Evolutionary conservation across 2,888 invertebrate genomes (phyloP).

Genomic region (Noctua janthe): DNA sequence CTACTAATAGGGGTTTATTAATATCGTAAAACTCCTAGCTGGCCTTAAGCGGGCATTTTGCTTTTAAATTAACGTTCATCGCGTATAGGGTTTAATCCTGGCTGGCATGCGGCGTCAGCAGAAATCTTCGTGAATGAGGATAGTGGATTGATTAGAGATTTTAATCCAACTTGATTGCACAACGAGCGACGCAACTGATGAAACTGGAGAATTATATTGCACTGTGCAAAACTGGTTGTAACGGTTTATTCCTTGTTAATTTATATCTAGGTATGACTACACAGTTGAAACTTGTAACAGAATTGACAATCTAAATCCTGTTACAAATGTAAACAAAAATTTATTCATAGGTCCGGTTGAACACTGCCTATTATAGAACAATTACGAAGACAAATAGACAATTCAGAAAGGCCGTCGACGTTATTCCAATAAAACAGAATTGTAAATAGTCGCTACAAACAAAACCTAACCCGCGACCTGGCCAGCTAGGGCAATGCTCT

Average conservation of each 20-base stretch:
- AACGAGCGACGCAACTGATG: slow-evolving; percentile 26
- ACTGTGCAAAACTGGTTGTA: slow-evolving; percentile 11
- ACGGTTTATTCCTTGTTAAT: background rate
- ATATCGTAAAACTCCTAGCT: slow-evolving; percentile 77
- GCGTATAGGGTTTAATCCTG: slow-evolving; percentile 51
- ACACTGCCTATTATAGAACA: slow-evolving; percentile 52
- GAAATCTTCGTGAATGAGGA: slow-evolving; percentile 46
- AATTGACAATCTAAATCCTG: slow-evolving; percentile 35
- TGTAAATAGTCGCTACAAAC: slow-evolving; percentile 60
- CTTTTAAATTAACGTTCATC: slow-evolving; percentile 74
- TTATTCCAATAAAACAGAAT: slow-evolving; percentile 65
- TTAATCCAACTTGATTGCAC: slow-evolving; percentile 48
- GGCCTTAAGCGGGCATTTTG: slow-evolving; percentile 70
- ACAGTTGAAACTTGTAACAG: slow-evolving; percentile 12
- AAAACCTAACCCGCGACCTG: slow-evolving; percentile 62
- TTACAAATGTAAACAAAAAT: slow-evolving; percentile 24
- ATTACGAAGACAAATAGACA: slow-evolving; percentile 65
- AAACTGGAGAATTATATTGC: slow-evolving; percentile 32
- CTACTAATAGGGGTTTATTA: slow-evolving; percentile 79
- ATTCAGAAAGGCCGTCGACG: slow-evolving; percentile 55
- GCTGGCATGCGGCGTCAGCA: slow-evolving; percentile 46
- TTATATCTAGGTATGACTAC: background rate
- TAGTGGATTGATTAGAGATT: slow-evolving; percentile 51
- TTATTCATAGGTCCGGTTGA: slow-evolving; percentile 29
- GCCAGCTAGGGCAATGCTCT: slow-evolving; percentile 67